These are phyloP conservation scores for Pyrgus malvae DNA, from an alignment of 2,888 invertebrate species.

Conservation along the genomic window DNA sequence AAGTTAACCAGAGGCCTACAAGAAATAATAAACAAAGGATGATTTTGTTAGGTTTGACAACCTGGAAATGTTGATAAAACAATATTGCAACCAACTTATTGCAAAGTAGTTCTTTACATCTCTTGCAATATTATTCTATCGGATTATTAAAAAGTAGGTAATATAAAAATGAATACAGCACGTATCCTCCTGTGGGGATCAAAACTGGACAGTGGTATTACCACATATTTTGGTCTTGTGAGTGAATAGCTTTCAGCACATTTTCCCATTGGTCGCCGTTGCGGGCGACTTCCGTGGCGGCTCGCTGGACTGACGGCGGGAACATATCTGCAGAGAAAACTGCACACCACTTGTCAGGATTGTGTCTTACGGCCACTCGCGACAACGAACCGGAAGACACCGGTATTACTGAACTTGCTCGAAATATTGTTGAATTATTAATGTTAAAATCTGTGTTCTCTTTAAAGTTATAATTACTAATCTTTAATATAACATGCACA, in stretches of 20 bases:
- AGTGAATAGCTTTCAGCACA: conserved; percentile 81
- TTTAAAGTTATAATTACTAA: too few relatives aligned
- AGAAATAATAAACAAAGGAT: conserved; percentile 52
- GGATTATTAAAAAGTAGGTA: conserved; percentile 41
- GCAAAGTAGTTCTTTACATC: neutral
- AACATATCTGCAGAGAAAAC: conserved; percentile 80
- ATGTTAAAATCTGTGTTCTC: too few relatives aligned
- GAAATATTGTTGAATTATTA: too few relatives aligned
- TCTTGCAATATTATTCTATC: conserved; percentile 38
- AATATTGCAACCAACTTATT: neutral
- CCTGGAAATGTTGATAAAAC: conserved; percentile 45
- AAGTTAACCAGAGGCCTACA: conserved; percentile 39
- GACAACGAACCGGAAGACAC: neutral
- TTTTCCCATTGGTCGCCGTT: conserved; percentile 86
- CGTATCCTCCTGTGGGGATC: conserved; percentile 61
- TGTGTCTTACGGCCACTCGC: conserved; percentile 48
- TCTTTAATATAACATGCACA: too few relatives aligned
- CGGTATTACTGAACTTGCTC: neutral
- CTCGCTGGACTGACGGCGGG: conserved; percentile 71
- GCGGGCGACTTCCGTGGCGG: conserved; percentile 83
- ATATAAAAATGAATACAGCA: conserved; percentile 75
- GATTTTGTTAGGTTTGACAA: conserved; percentile 46
- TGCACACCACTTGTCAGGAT: conserved; percentile 79
- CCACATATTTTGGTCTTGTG: conserved; percentile 80
- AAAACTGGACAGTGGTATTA: conserved; percentile 71